Conservation (phyloP, 2,888 invertebrate genomes). For the Cheilosia pagana region DNA sequence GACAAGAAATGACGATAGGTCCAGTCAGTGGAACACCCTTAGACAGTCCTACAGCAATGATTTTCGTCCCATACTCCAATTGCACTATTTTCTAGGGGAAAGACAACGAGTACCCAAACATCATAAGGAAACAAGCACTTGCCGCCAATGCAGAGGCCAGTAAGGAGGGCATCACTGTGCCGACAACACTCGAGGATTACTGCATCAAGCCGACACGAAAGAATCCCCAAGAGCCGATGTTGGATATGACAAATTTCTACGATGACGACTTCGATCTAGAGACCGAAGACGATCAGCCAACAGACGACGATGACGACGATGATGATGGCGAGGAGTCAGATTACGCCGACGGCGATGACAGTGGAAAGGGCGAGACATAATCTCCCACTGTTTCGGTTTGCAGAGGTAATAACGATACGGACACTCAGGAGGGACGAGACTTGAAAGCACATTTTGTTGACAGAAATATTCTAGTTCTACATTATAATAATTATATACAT, state of each 20-base stretch:
- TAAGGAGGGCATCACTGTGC: slow-evolving; percentile 98
- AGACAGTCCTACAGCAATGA: no score
- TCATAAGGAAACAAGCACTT: slow-evolving; percentile 98
- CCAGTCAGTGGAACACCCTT: no score
- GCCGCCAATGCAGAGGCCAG: slow-evolving; percentile 97
- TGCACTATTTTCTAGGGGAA: slow-evolving; percentile 86
- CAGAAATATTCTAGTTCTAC: slow-evolving; percentile 59
- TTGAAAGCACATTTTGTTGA: slow-evolving; percentile 18
- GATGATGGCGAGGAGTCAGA: slow-evolving; percentile 85
- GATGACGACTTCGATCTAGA: slow-evolving; percentile 96
- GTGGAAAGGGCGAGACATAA: slow-evolving; percentile 93
- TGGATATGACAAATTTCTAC: slow-evolving; percentile 98
- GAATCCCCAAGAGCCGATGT: slow-evolving; percentile 91
- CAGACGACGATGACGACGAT: slow-evolving; percentile 88
- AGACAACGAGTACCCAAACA: slow-evolving; percentile 99
- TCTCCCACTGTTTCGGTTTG: slow-evolving; percentile 59
- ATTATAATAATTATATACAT: slow-evolving; percentile 20
- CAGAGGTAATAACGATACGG: slow-evolving; percentile 37
- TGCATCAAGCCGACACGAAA: slow-evolving; percentile 97
- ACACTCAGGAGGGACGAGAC: slow-evolving; percentile 37
- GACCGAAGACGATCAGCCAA: slow-evolving; percentile 88
- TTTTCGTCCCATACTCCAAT: no score
- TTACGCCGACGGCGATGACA: slow-evolving; percentile 87
- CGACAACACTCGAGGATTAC: slow-evolving; percentile 98
- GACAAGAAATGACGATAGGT: no score